These are phyloP conservation scores for Autographa pulchrina DNA, from an alignment of 2,888 invertebrate genomes.

Conservation along the genomic window DNA sequence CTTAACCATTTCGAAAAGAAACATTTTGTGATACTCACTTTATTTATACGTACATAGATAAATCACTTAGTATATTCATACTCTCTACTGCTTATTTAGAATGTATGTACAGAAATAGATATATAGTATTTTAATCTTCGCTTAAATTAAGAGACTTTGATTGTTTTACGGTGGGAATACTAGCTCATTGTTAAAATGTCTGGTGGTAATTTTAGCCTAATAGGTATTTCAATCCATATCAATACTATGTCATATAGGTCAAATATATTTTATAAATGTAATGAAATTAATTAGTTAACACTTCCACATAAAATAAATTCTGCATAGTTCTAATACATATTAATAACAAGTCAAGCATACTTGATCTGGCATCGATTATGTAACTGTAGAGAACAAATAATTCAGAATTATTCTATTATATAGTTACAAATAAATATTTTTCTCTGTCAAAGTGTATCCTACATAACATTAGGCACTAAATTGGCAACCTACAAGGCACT, in stretches of 20 bases:
- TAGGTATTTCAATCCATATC: slow-evolving; percentile 68
- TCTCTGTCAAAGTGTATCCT: slow-evolving; percentile 72
- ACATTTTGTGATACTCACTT: slow-evolving; percentile 53
- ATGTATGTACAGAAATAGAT: slow-evolving; percentile 77
- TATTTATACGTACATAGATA: slow-evolving; percentile 59
- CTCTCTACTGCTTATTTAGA: slow-evolving; percentile 68
- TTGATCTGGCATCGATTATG: slow-evolving; percentile 35
- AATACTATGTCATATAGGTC: slow-evolving; percentile 48
- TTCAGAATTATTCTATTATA: slow-evolving; percentile 41
- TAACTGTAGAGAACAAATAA: slow-evolving; percentile 36
- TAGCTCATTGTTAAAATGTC: slow-evolving; percentile 80
- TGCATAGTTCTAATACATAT: slow-evolving; percentile 29
- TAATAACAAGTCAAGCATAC: slow-evolving; percentile 45
- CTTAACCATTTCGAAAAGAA: slow-evolving; percentile 50
- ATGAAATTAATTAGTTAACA: slow-evolving; percentile 22
- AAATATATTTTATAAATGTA: slow-evolving; percentile 24
- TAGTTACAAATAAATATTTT: slow-evolving; percentile 66
- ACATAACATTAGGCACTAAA: slow-evolving; percentile 88
- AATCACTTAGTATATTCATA: slow-evolving; percentile 66
- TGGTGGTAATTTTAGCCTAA: slow-evolving; percentile 82
- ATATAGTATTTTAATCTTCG: slow-evolving; percentile 71
- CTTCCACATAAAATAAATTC: slow-evolving; percentile 22
- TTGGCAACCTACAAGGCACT: slow-evolving; percentile 91
- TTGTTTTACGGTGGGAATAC: slow-evolving; percentile 87
- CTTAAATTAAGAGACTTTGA: slow-evolving; percentile 81